Conservation (phyloP, 2,113 vertebrate genomes). For the Tupaia chinensis region DNA sequence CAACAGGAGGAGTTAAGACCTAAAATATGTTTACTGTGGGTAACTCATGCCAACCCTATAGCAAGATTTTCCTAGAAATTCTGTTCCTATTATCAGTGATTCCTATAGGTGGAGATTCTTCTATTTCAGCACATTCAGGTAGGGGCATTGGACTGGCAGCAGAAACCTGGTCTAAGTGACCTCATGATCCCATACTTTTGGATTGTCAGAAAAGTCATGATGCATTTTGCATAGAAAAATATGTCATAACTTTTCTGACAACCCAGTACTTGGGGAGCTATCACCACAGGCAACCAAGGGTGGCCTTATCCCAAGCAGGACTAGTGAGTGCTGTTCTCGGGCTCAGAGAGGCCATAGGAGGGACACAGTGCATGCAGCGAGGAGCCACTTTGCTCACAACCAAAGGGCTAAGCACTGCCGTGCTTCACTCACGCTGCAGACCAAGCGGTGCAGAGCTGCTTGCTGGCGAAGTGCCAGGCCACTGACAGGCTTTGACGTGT, state of each 20-base stretch:
- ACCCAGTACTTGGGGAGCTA: not conserved
- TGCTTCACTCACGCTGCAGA: accelerated
- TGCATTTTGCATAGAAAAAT: too few relatives aligned
- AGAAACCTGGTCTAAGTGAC: not conserved
- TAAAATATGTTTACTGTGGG: not conserved
- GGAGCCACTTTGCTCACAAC: not conserved
- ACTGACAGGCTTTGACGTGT: not conserved
- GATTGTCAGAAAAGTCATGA: too few relatives aligned
- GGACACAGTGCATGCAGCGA: accelerated
- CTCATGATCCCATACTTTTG: not conserved
- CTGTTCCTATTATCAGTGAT: not conserved
- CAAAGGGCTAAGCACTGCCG: not conserved
- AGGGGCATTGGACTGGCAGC: not conserved
- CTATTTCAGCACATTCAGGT: not conserved
- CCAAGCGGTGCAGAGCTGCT: accelerated
- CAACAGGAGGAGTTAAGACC: not conserved
- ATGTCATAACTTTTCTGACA: too few relatives aligned
- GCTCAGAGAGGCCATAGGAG: not conserved
- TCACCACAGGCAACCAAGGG: not conserved
- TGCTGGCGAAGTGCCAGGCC: not conserved
- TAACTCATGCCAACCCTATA: too few relatives aligned
- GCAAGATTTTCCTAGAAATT: not conserved
- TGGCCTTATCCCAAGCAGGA: not conserved
- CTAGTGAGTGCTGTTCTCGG: not conserved
- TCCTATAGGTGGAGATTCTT: not conserved